Evolutionary conservation across 2,113 vertebrate genomes (phyloP), one percentile per base, ranked within the genome.

Genomic region (Rhabdomys dilectus): DNA sequence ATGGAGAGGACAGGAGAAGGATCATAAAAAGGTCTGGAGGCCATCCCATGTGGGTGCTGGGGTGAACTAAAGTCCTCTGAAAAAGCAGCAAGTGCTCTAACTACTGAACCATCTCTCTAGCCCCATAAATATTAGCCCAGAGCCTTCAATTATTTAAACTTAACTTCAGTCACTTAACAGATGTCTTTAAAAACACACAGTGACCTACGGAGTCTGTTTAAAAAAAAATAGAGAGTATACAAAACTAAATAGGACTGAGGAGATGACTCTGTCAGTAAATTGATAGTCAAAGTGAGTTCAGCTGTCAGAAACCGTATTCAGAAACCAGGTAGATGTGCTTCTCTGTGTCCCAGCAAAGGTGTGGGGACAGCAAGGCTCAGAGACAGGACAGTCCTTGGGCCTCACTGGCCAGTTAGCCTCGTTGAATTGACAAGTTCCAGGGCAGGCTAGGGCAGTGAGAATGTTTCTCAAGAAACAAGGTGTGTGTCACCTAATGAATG

Each of bases 71-170:
- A 60, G n/a, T 60, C 13, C 24, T 84, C n/a, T 16, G 22, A 39
- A 58, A 56, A 60, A 56, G 53, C 56, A n/a, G 7, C 51, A n/a
- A 81, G 78, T 81, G 10, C 21, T 24, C 51, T 58, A n/a, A n/a
- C 51, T 21, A 62, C 2, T 7, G n/a, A 26, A n/a, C n/a, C 80
- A 62, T 42, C 53, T 80, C 77, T 36, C 31, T 73, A 36, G 70
- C 15, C 31, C 64, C 29, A 86, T 91, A 91, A 93, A 89, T 29
- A 81, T 51, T 89, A 95, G 51, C 39, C 15, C 36, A 73, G 73
- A n/a, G 62, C 29, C 51, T 89, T 96, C 73, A 77, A 31, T 34
- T 76, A 1, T 66, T 93, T 73, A 75, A 81, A 62, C 22, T 75
- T 81, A 56, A 77, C n/a, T 91, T 93, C 62, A 77, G 53, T 53